Evolutionary conservation across 2,797 vertebrate species (phyloP).

Genomic region (Glossophaga mutica): DNA sequence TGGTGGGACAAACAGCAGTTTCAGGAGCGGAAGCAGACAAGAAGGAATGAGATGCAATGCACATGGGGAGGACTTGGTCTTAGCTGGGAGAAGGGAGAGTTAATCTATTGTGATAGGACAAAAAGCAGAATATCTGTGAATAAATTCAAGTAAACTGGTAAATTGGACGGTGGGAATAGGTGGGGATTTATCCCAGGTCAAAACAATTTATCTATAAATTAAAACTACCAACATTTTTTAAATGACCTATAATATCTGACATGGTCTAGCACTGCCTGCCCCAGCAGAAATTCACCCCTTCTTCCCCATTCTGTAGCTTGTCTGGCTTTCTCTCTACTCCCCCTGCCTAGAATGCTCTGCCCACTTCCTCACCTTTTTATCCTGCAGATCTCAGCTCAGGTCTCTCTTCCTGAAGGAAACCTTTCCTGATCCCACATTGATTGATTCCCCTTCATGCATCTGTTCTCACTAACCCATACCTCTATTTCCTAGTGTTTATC

Average conservation of each 20-base stretch:
- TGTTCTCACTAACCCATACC: background rate
- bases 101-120: background rate
- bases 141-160: background rate
- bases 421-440: background rate
- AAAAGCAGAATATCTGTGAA: background rate
- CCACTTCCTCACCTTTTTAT: background rate
- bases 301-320: background rate
- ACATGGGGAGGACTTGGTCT: background rate
- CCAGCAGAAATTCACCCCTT: background rate
- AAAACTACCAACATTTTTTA: background rate
- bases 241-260: background rate
- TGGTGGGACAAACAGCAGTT: background rate
- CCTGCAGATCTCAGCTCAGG: background rate
- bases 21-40: background rate
- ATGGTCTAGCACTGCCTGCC: background rate
- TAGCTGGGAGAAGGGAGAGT: background rate
- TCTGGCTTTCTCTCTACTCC: background rate
- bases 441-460: background rate
- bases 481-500: background rate
- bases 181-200: background rate
- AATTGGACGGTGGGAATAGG: background rate
- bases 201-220: background rate
- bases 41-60: background rate
- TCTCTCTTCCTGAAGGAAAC: background rate
- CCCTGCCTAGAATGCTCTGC: background rate